Base-by-base conservation (phyloP, 2,888 invertebrate genomes). In the Morinoia aosen region DNA sequence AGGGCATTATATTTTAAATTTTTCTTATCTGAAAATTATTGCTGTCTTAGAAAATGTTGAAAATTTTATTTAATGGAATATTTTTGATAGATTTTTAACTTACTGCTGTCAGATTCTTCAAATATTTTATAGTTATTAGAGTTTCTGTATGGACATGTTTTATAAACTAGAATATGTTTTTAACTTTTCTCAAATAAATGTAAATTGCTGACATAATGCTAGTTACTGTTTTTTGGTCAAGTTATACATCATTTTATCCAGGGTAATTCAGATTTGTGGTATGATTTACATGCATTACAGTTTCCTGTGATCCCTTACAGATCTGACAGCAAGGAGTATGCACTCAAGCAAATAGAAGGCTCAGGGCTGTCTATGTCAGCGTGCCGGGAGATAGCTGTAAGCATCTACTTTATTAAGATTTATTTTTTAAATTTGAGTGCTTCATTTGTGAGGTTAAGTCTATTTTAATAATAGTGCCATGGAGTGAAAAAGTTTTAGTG, bases 291-390 rank as follows among this genome's bases (percentile, higher is more conserved):
- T 76, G 76, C 76, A 10, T 76, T 19, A 76, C 1, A 76, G 7
- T 76, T 76, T 76, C 10, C 76, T 76, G 8, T 76, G 10, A 76
- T 76, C 25, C 76, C 10, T 96, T 97, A 95, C 96, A 97, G 98
- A 88, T 97, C 98, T 3, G 98, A 99, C 97, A 98, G 98, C 40
- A 98, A 98, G 97, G 99, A 99, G 97, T 99, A 99, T 98, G 99
- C 99, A 0, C 97, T 99, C 95, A 99, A 99, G 97, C 99, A 99
- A 97, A 99, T 99, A 95, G 99, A 99, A 98, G 99, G 99, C 19
- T 99, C 99, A 88, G 99, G 99, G 0, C 98, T 99, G 57, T 99
- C 99, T 0, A 99, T 99, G 99, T 99, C 99, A 57, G 99, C 99
- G 33, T 99, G 99, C 97, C 98, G 99, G 97, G 99, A 99, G 98